Base-by-base conservation (phyloP, 53 echinoderm and acorn worm species). In the Glandiceps talaboti region DNA sequence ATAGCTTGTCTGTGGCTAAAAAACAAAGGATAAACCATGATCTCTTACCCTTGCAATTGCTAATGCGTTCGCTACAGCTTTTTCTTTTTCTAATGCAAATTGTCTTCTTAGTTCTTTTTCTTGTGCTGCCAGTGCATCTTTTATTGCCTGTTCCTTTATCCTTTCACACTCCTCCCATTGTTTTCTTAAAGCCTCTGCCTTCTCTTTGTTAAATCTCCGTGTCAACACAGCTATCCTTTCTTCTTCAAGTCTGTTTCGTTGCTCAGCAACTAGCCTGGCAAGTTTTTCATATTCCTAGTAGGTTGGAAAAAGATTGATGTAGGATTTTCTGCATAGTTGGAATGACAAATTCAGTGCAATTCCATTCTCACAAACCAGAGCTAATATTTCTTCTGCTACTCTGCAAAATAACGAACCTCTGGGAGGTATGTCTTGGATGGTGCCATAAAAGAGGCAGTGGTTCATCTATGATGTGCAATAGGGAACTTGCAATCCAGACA, bases 111-210 rank as follows among this genome's bases (percentile, higher is more conserved):
- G 74, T 74, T 87, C 79, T 27, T 77, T 76, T 0, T 92, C 90
- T 1, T 89, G 92, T 78, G 86, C 89, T 27, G 82, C 89, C 1
- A 97, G 88, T 0, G 99, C 99, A 81, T 91, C 90, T 26, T 86
- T 89, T 1, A 97, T 90, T 0, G 99, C 99, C 33, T 89, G 89
- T 73, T 83, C 85, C 76, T 89, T 91, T 25, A 93, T 93, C 45
- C 88, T 80, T 64, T 97, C 99, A 32, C 99, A 93, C 33, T 93
- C 93, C 33, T 97, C 99, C 93, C 91, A 91, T 79, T 97, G 99
- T 32, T 80, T 85, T 33, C 64, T 73, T 30, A 97, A 78, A 32
- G 99, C 99, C 25, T 91, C 91, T 81, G 89, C 89, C 31, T 97
- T 93, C 81, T 91, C 99, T 29, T 89, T 91, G 29, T 76, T 84